Evolutionary conservation across 2,888 invertebrate genomes (phyloP), one percentile per base, ranked within the genome.

Genomic region (Nebria salina): DNA sequence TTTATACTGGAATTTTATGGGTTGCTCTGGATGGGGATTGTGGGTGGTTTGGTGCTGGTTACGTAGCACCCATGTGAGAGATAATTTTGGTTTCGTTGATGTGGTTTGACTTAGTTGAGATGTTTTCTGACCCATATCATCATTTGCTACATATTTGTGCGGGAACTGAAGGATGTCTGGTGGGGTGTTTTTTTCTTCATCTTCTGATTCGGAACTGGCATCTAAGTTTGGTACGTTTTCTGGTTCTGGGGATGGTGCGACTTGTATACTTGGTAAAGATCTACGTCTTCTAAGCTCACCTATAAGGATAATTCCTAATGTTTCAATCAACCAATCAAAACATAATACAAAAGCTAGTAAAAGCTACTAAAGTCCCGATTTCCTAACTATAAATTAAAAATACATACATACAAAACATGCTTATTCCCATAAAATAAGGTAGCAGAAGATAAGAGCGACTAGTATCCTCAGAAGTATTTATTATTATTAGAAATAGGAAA

Each of bases 31-130:
- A 82, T 87, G 86, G 42, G 86, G 86, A 83, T 87, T 85, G 82
- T 85, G 85, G 64, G 86, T 86, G 72, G 86, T 54, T 65, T 43
- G 75, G 68, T 77, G 77, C 84, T 93, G 92, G 84, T 93, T 93
- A 86, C 93, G 92, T 66, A 95, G 89, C 81, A 95, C 93, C 94
- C 95, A 95, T 77, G 94, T 94, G 81, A 95, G 90, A 81, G 94
- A 94, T 88, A 94, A 92, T 88, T 94, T 94, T 83, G 94, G 91
- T 85, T 90, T 89, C 84, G 86, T 86, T 79, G 85, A 85, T 6
- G 54, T 54, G 82, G 83, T 83, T 84, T 85, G 85, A 84, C 84
- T 85, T 84, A 85, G 82, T 87, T 88, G 88, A 86, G 91, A 91
- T 85, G 91, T 87, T 87, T 89, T 90, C 87, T 91, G 91, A 87